Percentiles rank a stretch among this genome's conserved stretches.
Conservation (phyloP, 2,797 vertebrate species). For the Naso thynnoides region DNA sequence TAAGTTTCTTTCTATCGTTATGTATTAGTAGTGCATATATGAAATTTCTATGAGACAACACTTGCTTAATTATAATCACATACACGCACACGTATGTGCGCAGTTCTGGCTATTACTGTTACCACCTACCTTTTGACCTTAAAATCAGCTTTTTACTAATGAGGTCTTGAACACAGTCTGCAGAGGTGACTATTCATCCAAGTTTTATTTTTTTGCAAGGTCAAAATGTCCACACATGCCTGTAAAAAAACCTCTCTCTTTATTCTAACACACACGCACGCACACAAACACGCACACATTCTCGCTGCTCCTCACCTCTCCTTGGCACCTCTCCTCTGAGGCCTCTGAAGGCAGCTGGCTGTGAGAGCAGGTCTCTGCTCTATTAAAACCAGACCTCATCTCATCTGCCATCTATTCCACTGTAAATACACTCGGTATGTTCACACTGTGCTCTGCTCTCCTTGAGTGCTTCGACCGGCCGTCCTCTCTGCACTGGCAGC, state of each 20-base stretch:
- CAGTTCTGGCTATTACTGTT: slow-evolving; percentile 2
- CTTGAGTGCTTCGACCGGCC: slow-evolving; percentile 64
- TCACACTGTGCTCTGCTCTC: slow-evolving; percentile 63
- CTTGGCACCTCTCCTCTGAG: slow-evolving; percentile 74
- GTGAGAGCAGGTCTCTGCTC: slow-evolving; percentile 68
- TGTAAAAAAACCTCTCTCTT: slow-evolving; percentile 23
- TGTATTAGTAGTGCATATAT: neutral
- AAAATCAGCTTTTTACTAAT: slow-evolving; percentile 56
- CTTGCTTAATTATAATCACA: slow-evolving; percentile 1
- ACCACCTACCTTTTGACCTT: slow-evolving; percentile 39
- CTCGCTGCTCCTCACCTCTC: slow-evolving; percentile 64
- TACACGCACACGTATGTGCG: neutral
- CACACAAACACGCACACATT: slow-evolving; percentile 17
- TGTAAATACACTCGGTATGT: slow-evolving; percentile 73
- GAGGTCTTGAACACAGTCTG: slow-evolving; percentile 43
- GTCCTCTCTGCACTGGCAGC: slow-evolving; percentile 62
- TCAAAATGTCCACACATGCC: slow-evolving; percentile 26
- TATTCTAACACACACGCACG: neutral
- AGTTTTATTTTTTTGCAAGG: slow-evolving; percentile 21
- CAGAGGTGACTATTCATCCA: slow-evolving; percentile 44
- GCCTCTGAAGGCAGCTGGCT: slow-evolving; percentile 73
- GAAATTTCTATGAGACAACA: neutral
- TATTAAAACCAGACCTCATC: slow-evolving; percentile 75
- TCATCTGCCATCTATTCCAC: slow-evolving; percentile 73
- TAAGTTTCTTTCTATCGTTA: neutral